phyloP scores from a whole-genome alignment of 2,797 vertebrate genomes.

The Peromyscus attwateri region DNA sequence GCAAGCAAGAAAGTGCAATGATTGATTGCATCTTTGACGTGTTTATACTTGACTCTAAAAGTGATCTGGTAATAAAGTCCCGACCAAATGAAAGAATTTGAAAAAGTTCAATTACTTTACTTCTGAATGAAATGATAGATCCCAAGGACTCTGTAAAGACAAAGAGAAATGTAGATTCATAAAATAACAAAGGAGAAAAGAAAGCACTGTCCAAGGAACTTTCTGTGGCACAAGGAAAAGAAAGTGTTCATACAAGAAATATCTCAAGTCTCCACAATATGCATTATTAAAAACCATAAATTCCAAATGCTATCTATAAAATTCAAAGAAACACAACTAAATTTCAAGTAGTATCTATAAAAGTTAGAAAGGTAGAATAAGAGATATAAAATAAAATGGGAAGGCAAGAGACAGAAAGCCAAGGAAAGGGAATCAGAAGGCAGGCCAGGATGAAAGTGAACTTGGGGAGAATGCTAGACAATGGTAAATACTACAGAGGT shows the following conservation, averaged over 20 bases:
- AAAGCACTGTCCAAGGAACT: not conserved
- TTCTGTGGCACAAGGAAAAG: not conserved
- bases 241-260: not conserved
- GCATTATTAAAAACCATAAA: not conserved
- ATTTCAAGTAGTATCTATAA: slow-evolving; percentile 44
- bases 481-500: not conserved
- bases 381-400: not conserved
- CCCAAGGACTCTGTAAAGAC: not conserved
- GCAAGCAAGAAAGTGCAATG: not conserved
- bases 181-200: not conserved
- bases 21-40: not conserved
- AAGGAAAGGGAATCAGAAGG: not conserved
- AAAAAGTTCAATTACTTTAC: not conserved
- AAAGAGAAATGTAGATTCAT: not conserved
- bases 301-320: slow-evolving; percentile 5
- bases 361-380: slow-evolving; percentile 11
- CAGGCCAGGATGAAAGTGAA: not conserved
- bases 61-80: not conserved
- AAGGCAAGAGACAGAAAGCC: not conserved
- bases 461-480: not conserved
- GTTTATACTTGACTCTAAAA: not conserved
- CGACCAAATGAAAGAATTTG: not conserved
- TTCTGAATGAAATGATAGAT: not conserved
- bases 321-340: not conserved
- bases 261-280: not conserved